Percentiles rank a stretch among this genome's conserved stretches.
phyloP scores from a whole-genome alignment of 2,797 vertebrate species.

The Phalloptychus januarius region DNA sequence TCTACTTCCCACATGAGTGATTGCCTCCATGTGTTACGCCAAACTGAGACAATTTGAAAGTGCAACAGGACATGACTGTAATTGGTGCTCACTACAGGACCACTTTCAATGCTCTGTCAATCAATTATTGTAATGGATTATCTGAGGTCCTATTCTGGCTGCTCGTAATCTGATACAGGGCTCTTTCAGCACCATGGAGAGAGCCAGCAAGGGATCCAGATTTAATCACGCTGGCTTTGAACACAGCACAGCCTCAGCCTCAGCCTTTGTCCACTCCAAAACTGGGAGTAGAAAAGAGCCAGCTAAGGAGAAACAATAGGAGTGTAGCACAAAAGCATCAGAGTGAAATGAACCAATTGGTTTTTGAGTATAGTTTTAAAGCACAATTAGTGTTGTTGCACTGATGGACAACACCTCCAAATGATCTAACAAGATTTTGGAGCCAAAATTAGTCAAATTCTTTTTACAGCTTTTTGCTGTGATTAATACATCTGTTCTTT shows the following conservation, averaged over 20 bases:
- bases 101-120: conserved; percentile 88
- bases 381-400: conserved; percentile 22
- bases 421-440: not conserved
- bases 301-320: conserved; percentile 51
- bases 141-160: conserved; percentile 90
- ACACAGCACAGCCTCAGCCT: conserved; percentile 55
- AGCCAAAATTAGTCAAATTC: not conserved
- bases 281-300: conserved; percentile 50
- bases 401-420: not conserved
- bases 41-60: conserved; percentile 82
- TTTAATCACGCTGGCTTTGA: conserved; percentile 88
- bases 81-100: conserved; percentile 89
- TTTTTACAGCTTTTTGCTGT: not conserved
- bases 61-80: conserved; percentile 85
- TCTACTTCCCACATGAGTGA: conserved; percentile 79
- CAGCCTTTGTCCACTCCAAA: conserved; percentile 65
- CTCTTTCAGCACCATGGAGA: conserved; percentile 95
- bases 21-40: conserved; percentile 51
- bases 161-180: conserved; percentile 93
- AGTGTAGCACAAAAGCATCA: conserved; percentile 59
- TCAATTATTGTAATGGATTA: conserved; percentile 98
- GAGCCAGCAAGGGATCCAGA: conserved; percentile 93
- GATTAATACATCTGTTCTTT: not conserved
- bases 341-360: conserved; percentile 60
- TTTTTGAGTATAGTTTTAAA: conserved; percentile 58